phyloP scores from a whole-genome alignment of 2,113 vertebrate species.

The Alosa alosa region DNA sequence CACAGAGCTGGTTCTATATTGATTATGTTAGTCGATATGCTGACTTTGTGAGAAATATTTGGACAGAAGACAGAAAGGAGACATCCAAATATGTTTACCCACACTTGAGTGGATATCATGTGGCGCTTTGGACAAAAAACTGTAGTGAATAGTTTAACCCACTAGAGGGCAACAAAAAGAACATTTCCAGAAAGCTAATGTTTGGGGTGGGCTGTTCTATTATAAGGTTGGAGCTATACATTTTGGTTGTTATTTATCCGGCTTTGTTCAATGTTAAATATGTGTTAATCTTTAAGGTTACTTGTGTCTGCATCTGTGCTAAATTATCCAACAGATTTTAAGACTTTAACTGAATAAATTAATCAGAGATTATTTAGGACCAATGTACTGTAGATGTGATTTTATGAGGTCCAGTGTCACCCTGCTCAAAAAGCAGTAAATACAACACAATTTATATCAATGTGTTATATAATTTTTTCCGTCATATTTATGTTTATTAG shows the following conservation, averaged over 20 bases:
- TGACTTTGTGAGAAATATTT: background rate
- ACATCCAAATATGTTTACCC: background rate
- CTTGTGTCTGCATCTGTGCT: background rate
- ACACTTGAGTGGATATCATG: background rate
- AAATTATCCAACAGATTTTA: background rate
- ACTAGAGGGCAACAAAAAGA: conserved; percentile 61
- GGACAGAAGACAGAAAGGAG: conserved; percentile 1
- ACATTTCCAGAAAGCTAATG: background rate
- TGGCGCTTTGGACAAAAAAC: background rate
- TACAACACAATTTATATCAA: background rate
- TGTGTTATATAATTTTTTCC: background rate
- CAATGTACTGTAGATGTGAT: background rate
- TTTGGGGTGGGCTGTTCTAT: background rate
- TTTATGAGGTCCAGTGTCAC: too few relatives aligned
- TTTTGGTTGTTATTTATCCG: background rate
- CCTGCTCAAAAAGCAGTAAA: background rate
- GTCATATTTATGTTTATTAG: background rate
- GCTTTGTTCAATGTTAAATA: background rate
- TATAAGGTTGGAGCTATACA: background rate
- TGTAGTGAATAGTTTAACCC: conserved; percentile 50
- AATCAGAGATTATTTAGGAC: background rate
- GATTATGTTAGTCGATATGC: background rate
- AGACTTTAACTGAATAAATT: background rate
- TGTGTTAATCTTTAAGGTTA: background rate
- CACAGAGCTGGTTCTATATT: background rate